Evolutionary conservation across 2,888 invertebrate genomes (phyloP).

Genomic region (Criorhina ranunculi): DNA sequence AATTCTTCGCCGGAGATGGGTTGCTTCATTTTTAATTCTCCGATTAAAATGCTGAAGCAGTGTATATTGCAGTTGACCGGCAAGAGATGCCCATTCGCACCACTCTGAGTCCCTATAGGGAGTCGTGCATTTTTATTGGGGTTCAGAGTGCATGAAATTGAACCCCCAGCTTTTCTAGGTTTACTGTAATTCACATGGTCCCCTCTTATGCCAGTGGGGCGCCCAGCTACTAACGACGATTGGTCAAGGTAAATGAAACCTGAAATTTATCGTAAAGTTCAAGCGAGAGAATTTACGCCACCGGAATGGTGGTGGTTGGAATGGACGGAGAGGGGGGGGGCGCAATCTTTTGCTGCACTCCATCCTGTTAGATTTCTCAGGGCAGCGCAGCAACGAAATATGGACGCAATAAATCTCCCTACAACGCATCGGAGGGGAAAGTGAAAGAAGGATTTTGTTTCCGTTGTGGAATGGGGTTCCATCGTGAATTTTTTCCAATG

Average conservation of each 20-base stretch:
- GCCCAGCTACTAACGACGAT: slow-evolving; percentile 52
- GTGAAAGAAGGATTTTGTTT: slow-evolving; percentile 19
- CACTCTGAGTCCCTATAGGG: slow-evolving; percentile 44
- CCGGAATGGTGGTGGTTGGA: slow-evolving; percentile 3
- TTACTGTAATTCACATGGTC: slow-evolving; percentile 37
- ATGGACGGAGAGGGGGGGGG: slow-evolving; percentile 12
- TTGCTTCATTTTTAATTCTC: slow-evolving; percentile 73
- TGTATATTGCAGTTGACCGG: slow-evolving; percentile 29
- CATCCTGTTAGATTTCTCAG: slow-evolving; percentile 71
- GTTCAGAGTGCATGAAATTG: slow-evolving; percentile 77
- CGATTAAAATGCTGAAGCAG: slow-evolving; percentile 43
- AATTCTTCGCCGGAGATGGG: slow-evolving; percentile 53
- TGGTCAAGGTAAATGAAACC: slow-evolving; percentile 76
- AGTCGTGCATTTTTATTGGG: slow-evolving; percentile 68
- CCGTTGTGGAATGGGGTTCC: too few relatives aligned
- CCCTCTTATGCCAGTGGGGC: background rate
- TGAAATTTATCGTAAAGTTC: slow-evolving; percentile 71
- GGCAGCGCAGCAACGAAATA: slow-evolving; percentile 47
- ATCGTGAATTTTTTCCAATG: too few relatives aligned
- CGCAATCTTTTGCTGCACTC: slow-evolving; percentile 55
- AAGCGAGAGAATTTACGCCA: slow-evolving; percentile 27
- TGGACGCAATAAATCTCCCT: slow-evolving; percentile 64
- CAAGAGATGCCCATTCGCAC: slow-evolving; percentile 13
- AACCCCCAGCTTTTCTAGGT: slow-evolving; percentile 53
- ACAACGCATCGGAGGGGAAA: slow-evolving; percentile 29